Evolutionary conservation across 1,140 invertebrate species (phyloP).

Genomic region (Lasioglossum baleicum): DNA sequence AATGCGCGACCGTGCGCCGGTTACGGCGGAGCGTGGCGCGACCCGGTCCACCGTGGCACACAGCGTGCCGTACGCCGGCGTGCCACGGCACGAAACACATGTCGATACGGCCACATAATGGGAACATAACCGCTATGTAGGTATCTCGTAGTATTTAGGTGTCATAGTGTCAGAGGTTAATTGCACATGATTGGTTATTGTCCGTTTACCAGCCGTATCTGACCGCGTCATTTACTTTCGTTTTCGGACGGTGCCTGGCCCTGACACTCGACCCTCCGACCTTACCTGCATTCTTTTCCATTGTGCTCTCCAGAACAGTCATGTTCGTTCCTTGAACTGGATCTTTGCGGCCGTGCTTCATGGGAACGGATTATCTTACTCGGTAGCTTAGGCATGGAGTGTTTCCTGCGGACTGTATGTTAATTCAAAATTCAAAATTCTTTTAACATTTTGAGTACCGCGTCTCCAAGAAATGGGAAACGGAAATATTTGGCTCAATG

Average conservation of each 20-base stretch:
- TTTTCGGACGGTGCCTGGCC: constrained; percentile 44
- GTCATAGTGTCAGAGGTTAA: constrained; percentile 76
- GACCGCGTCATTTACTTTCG: constrained; percentile 62
- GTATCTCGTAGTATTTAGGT: constrained; percentile 73
- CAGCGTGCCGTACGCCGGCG: constrained; percentile 39
- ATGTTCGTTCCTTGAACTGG: too few relatives aligned
- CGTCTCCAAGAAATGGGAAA: too few relatives aligned
- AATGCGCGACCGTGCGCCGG: constrained; percentile 65
- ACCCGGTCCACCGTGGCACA: constrained; percentile 21
- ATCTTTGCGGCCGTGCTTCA: too few relatives aligned
- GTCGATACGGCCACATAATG: constrained; percentile 78
- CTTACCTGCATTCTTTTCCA: constrained; percentile 14
- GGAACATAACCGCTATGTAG: constrained; percentile 75
- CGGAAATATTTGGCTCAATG: too few relatives aligned
- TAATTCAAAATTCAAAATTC: too few relatives aligned
- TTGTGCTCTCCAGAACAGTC: too few relatives aligned
- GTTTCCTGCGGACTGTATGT: too few relatives aligned
- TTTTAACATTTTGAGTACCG: too few relatives aligned
- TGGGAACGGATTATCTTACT: too few relatives aligned
- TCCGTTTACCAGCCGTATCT: constrained; percentile 58
- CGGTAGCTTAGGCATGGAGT: too few relatives aligned
- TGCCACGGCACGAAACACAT: constrained; percentile 71
- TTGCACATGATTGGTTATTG: constrained; percentile 77
- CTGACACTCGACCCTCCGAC: background rate
- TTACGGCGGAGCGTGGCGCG: constrained; percentile 35